phyloP scores from a whole-genome alignment of 2,888 invertebrate species.

The Eucriotettix oculatus region DNA sequence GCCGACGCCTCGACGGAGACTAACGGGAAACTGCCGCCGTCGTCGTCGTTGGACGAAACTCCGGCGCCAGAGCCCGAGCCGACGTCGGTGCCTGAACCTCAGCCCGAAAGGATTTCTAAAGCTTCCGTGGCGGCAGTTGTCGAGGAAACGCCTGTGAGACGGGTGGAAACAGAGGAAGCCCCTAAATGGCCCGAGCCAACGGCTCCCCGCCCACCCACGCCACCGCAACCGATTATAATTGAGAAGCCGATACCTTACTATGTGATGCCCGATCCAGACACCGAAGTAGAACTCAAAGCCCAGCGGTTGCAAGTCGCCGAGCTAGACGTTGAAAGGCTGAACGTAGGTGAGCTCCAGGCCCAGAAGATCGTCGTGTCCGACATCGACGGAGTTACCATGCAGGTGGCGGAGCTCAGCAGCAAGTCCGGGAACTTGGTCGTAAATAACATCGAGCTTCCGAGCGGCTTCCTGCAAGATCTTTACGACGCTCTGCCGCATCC shows the following conservation, averaged over 20 bases:
- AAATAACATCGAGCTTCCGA: constrained; percentile 49
- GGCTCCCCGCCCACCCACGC: constrained; percentile 4
- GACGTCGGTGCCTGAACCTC: not conserved
- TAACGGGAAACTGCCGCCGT: too few species aligned
- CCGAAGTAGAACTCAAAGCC: constrained; percentile 29
- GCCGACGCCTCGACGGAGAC: constrained; percentile 7
- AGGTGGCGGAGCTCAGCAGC: constrained; percentile 53
- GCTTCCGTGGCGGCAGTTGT: not conserved
- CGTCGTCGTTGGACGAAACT: not conserved
- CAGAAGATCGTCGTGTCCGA: constrained; percentile 66
- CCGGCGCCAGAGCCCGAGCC: not conserved
- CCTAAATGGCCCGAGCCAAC: not conserved
- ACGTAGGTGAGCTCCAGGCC: constrained; percentile 62
- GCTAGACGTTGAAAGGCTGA: constrained; percentile 60
- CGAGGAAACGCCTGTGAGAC: not conserved
- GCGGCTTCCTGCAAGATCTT: constrained; percentile 45
- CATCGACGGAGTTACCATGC: constrained; percentile 57
- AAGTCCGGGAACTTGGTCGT: constrained; percentile 49
- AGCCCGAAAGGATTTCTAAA: not conserved
- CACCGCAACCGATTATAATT: constrained; percentile 16
- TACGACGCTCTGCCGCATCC: constrained; percentile 11
- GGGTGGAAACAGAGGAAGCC: not conserved
- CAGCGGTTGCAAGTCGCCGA: constrained; percentile 53
- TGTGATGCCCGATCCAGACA: constrained; percentile 15
- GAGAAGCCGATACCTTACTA: constrained; percentile 17